A percentile compares a stretch with the other conserved stretches of the same genome.
phyloP scores from a whole-genome alignment of 2,797 vertebrate genomes.

The Anableps anableps region DNA sequence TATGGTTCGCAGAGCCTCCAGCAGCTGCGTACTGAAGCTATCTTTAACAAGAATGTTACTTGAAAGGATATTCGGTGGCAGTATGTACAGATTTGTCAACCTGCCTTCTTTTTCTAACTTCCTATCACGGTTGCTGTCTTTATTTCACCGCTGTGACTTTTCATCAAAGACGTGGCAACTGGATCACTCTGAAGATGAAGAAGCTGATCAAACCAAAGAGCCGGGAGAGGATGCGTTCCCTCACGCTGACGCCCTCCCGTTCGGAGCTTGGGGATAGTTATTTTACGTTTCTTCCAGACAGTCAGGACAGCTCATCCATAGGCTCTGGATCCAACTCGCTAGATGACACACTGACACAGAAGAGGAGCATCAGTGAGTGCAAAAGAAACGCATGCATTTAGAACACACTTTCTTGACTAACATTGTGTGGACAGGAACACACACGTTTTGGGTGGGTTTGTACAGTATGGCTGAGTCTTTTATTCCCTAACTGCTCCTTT shows the following conservation, averaged over 20 bases:
- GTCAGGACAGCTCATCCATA: constrained; percentile 96
- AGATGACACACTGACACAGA: constrained; percentile 91
- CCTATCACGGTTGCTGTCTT: neutral
- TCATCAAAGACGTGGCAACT: constrained; percentile 90
- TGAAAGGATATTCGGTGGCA: neutral
- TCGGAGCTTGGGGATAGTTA: constrained; percentile 93
- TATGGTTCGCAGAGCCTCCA: constrained; percentile 43
- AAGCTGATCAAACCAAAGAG: constrained; percentile 97
- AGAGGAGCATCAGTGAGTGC: constrained; percentile 95
- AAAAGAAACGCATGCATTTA: neutral
- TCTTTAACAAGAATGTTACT: neutral
- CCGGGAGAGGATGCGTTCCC: constrained; percentile 92
- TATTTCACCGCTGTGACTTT: neutral
- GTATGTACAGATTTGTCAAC: neutral
- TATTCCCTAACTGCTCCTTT: constrained; percentile 64
- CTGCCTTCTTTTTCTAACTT: neutral
- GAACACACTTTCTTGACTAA: constrained; percentile 2
- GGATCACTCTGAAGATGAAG: constrained; percentile 98
- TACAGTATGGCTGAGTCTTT: constrained; percentile 35
- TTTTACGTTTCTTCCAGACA: constrained; percentile 89
- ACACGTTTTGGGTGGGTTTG: neutral
- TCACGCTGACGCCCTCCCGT: constrained; percentile 90
- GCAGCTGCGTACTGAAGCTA: neutral
- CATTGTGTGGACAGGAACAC: neutral
- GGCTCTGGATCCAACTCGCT: constrained; percentile 98